Base-by-base conservation (phyloP, 2,113 vertebrate species). In the Hemicordylus capensis region DNA sequence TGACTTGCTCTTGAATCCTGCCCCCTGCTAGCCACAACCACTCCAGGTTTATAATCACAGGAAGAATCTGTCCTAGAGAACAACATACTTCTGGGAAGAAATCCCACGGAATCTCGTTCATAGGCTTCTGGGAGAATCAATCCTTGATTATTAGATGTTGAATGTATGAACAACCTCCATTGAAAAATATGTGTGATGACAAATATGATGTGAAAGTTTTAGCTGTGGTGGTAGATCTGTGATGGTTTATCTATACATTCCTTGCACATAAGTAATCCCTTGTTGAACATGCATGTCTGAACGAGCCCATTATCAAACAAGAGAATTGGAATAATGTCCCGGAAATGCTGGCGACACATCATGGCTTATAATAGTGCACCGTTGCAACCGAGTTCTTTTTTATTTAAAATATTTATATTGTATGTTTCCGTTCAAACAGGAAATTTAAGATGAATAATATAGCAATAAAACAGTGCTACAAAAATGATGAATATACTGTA, bases 331-430 rank as follows among this genome's bases (percentile, higher is more conserved):
- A 46, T 34, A 46, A 74, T 61, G 28, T 46, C 69, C 81, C 81
- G 17, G 39, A 61, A 46, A 28, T 22, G 39, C 56, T 61, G 39
- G 37, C 31, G 58, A 34, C 61, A 39, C 42, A 63, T 83, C 69
- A 46, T 24, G 69, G 28, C 26, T 61, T 61, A 37, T 61, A 81
- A 42, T 42, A 69, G 2, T 37, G 51, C 66, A 58, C 37, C 56
- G 34, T 26, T 22, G 31, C 69, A 34, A 31, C 54, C 44, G 69
- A 46, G 73, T 74, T 73, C 44, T 44, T 59, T 44, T 44, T 39
- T 83, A 83, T 83, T 83, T 83, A 46, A 83, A 83, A 83, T 83
- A 74, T 83, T 59, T 83, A 83, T 83, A 44, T 31, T 42, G 37
- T 26, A 37, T 34, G 54, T 83, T 61, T 83, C 54, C 56, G 22